phyloP scores from a whole-genome alignment of 2,797 vertebrate genomes.

The Neostethus bicornis region DNA sequence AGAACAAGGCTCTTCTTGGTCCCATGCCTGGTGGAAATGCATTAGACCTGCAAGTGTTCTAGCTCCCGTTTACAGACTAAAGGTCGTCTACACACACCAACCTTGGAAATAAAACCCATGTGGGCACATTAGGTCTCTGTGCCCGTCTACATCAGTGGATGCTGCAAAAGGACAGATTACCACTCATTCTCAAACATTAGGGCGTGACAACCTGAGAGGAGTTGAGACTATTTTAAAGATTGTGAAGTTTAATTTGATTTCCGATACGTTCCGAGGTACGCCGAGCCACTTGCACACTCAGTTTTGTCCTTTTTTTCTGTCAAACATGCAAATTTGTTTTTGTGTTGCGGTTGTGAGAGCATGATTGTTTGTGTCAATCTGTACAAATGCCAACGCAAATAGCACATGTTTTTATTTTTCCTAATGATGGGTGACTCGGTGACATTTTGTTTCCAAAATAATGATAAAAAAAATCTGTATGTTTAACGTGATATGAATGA shows the following conservation, averaged over 20 bases:
- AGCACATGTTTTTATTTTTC: conserved; percentile 44
- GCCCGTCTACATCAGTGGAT: conserved; percentile 22
- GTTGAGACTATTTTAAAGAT: conserved; percentile 58
- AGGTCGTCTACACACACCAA: conserved; percentile 54
- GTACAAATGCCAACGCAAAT: conserved; percentile 69
- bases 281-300: conserved; percentile 53
- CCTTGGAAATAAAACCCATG: conserved; percentile 57
- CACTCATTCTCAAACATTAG: conserved; percentile 44
- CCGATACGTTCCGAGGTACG: conserved; percentile 59
- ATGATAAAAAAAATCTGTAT: conserved; percentile 48
- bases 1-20: conserved; percentile 53
- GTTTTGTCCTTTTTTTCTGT: conserved; percentile 48
- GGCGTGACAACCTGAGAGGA: conserved; percentile 47
- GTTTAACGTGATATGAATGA: conserved; percentile 78
- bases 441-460: conserved; percentile 52
- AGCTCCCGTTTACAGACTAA: conserved; percentile 65
- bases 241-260: conserved; percentile 50
- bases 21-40: conserved; percentile 63
- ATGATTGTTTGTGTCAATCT: conserved; percentile 71
- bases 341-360: conserved; percentile 44
- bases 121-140: conserved; percentile 49
- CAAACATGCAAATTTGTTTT: conserved; percentile 52
- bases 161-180: conserved; percentile 53
- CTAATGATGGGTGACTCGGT: conserved; percentile 75
- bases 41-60: conserved; percentile 68